These are phyloP conservation scores for Phoenicopterus ruber DNA, from an alignment of 2,113 vertebrate species.

Conservation along the genomic window DNA sequence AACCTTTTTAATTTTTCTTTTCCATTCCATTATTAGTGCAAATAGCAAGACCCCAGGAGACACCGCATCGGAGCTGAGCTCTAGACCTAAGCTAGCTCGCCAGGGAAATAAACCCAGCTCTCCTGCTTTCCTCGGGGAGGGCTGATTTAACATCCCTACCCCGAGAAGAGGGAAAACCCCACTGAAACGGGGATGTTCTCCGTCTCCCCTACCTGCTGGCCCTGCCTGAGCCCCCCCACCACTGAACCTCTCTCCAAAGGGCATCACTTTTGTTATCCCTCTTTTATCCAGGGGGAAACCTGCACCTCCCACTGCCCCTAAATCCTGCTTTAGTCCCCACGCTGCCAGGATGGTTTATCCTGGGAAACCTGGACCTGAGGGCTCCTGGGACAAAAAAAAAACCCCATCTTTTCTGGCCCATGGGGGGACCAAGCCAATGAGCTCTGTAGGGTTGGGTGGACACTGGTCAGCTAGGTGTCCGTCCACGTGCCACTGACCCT, in stretches of 20 bases:
- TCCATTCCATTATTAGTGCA: slow-evolving; percentile 27
- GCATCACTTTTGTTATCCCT: neutral
- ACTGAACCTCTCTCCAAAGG: neutral
- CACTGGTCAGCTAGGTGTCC: neutral
- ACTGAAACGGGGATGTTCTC: neutral
- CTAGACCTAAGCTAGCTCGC: neutral
- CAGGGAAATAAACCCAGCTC: slow-evolving; percentile 20
- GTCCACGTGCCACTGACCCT: neutral
- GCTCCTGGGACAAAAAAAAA: neutral
- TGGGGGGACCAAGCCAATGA: neutral
- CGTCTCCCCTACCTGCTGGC: neutral
- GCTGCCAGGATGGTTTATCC: neutral
- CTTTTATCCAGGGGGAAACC: neutral
- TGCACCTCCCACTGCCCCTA: neutral
- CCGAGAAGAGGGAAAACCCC: neutral
- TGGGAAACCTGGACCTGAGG: neutral
- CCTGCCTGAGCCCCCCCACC: neutral
- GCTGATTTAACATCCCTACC: neutral
- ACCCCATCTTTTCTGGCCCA: neutral
- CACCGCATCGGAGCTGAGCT: neutral
- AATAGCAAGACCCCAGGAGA: neutral
- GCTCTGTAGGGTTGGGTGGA: neutral
- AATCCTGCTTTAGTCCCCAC: neutral
- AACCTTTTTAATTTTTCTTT: slow-evolving; percentile 6
- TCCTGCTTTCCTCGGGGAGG: neutral